Percentiles rank a stretch among this genome's conserved stretches.
Evolutionary conservation across 2,888 invertebrate species (phyloP).

Genomic region (Entomobrya multifasciata): DNA sequence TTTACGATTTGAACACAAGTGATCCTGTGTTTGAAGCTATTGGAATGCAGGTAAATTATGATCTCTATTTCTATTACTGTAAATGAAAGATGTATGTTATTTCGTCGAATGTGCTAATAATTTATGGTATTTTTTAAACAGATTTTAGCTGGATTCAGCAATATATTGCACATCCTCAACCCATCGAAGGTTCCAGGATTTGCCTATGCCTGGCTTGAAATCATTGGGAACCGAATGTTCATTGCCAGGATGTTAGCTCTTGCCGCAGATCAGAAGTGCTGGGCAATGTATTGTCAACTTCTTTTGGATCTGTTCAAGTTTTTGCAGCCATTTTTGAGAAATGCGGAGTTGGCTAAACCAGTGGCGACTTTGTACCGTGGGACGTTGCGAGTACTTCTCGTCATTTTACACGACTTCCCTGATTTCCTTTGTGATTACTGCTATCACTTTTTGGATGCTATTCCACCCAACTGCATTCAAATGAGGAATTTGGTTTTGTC

Average conservation of each 20-base stretch:
- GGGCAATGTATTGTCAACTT: conserved; percentile 98
- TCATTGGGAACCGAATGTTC: conserved; percentile 97
- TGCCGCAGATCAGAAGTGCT: conserved; percentile 96
- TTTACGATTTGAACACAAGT: conserved; percentile 96
- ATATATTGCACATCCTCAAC: conserved; percentile 95
- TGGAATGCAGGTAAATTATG: conserved; percentile 88
- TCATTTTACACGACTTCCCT: conserved; percentile 98
- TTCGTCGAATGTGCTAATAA: no score
- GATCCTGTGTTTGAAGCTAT: conserved; percentile 96
- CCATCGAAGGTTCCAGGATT: conserved; percentile 97
- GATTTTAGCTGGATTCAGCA: conserved; percentile 97
- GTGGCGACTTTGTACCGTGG: conserved; percentile 97
- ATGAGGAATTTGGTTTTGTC: conserved; percentile 99
- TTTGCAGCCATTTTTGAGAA: conserved; percentile 97
- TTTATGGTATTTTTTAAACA: no score
- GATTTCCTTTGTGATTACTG: conserved; percentile 99
- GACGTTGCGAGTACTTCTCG: conserved; percentile 95
- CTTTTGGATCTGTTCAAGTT: conserved; percentile 98
- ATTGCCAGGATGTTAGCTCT: conserved; percentile 95
- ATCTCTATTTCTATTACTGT: no score
- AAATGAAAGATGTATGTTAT: no score
- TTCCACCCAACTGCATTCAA: conserved; percentile 98
- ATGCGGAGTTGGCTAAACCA: conserved; percentile 97
- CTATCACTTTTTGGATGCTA: conserved; percentile 99
- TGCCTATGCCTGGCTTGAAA: conserved; percentile 98